These are phyloP conservation scores for Brachionus rotundiformis DNA, from an alignment of 1,140 invertebrate species.

Conservation along the genomic window DNA sequence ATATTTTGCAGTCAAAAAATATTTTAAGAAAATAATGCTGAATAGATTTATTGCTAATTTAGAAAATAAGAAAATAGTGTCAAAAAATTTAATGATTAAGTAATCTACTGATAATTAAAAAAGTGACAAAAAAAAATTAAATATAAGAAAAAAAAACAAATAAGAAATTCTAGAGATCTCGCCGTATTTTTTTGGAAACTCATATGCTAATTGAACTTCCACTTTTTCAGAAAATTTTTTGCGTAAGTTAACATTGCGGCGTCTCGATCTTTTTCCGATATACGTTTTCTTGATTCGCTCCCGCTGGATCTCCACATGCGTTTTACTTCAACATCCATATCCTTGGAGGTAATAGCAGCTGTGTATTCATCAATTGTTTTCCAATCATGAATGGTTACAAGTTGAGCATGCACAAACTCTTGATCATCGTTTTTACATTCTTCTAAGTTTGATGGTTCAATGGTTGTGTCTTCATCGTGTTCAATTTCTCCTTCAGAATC, in stretches of 20 bases:
- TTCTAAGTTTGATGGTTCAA: background rate
- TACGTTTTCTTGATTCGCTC: background rate
- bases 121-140: background rate
- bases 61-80: background rate
- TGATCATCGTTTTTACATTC: conserved; percentile 17
- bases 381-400: background rate
- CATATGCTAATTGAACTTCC: no score
- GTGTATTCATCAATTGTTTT: background rate
- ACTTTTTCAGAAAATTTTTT: background rate
- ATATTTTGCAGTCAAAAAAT: background rate
- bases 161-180: background rate
- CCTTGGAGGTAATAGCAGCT: background rate
- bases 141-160: background rate
- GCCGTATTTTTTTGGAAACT: background rate
- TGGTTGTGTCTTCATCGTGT: background rate
- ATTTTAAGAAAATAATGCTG: background rate
- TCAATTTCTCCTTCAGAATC: background rate
- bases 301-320: background rate
- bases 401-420: background rate
- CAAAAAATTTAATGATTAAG: background rate
- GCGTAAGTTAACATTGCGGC: background rate
- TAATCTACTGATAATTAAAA: background rate
- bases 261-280: background rate
- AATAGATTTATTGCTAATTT: conserved; percentile 6
- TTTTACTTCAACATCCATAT: conserved; percentile 12